Percentiles rank a stretch among this genome's conserved stretches.
Conservation (phyloP, 2,888 invertebrate species). For the Cephalotes varians region DNA sequence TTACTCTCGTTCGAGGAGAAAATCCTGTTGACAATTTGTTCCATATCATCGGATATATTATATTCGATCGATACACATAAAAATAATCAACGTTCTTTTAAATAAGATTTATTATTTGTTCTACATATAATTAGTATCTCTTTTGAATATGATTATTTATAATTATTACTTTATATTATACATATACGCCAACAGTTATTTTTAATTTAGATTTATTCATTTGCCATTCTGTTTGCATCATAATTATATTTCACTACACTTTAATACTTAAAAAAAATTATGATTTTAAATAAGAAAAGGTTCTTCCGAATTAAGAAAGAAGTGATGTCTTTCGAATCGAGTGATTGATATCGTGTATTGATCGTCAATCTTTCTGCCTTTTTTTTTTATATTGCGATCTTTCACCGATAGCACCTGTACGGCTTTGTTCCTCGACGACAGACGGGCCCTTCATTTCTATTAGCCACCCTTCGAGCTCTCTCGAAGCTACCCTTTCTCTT, state of each 20-base stretch:
- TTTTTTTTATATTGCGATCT: constrained; percentile 41
- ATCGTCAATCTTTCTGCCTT: neutral
- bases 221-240: neutral
- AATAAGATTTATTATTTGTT: neutral
- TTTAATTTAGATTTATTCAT: neutral
- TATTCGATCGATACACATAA: neutral
- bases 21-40: constrained; percentile 24
- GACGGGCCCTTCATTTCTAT: constrained; percentile 82
- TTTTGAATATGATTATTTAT: neutral
- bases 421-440: constrained; percentile 77
- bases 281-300: neutral
- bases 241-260: neutral
- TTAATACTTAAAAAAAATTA: neutral
- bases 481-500: constrained; percentile 68
- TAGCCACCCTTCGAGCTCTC: constrained; percentile 74
- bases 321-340: neutral
- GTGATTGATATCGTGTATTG: constrained; percentile 11
- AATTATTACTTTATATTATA: constrained; percentile 4
- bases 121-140: neutral
- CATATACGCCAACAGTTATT: neutral
- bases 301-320: neutral
- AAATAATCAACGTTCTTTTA: neutral
- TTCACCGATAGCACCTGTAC: constrained; percentile 67
- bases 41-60: neutral
- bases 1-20: neutral